Evolutionary conservation across 2,113 vertebrate species (phyloP), one percentile per base, ranked within the genome.

Genomic region (Dromas ardeola): DNA sequence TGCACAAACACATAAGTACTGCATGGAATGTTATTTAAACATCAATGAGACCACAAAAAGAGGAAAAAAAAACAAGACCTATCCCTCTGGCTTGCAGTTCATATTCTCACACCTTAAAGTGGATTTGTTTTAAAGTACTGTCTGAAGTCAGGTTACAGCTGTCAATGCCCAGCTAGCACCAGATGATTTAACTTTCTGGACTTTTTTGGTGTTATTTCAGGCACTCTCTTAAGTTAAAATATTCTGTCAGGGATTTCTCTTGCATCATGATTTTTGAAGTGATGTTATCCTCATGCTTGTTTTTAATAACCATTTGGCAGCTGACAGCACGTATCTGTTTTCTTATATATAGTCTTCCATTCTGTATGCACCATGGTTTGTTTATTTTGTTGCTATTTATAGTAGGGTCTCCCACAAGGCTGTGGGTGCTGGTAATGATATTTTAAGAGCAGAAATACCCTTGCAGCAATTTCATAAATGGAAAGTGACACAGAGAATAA

Each of bases 371-470:
- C 15, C 23, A 13, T 0, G 6, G 34, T 77, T 83, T 86, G 45
- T 84, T 88, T 94, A 67, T 61, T 90, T 92, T 84, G 88, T 55
- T 90, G n/a, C 69, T 92, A 62, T 96, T 91, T 96, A 74, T 95
- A 91, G 88, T 30, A 84, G 36, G 69, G 38, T 81, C 22, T 93
- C 79, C 85, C 62, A 81, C 43, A 86, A 95, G 92, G 56, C 94
- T 95, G 30, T 92, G 74, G 74, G 81, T 13, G 4, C 15, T n/a
- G 47, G 76, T 81, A 96, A 83, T 96, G 88, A 27, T 50, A 91
- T 96, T 95, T 95, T 83, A 81, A 91, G 67, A 95, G 80, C 72
- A 94, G 32, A 94, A 86, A 86, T 90, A 92, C 70, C 82, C 53
- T 93, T 86, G 38, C 50, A 94, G 88, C 53, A 81, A 70, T 91